Conservation (phyloP, 2,113 vertebrate species). For the Sinosuthora webbiana region DNA sequence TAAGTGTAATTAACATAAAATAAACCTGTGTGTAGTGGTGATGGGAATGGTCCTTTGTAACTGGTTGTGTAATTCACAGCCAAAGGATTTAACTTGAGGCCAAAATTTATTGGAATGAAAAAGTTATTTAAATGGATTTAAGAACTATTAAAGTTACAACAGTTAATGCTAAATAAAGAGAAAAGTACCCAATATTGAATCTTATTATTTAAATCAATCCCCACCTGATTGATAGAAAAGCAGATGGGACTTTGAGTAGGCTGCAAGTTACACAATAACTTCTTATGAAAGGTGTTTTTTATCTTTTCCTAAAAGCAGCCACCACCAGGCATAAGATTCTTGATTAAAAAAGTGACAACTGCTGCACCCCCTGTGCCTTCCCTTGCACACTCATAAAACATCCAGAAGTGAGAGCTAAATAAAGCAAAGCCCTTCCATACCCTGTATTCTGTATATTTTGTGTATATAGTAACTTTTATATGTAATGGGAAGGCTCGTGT, state of each 20-base stretch:
- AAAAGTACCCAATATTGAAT: background rate
- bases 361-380: background rate
- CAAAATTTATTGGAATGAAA: background rate
- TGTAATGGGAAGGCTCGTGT: background rate
- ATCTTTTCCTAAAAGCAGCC: background rate
- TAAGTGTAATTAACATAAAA: background rate
- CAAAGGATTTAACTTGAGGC: background rate
- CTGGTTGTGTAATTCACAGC: background rate
- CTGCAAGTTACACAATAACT: background rate
- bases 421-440: background rate
- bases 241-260: background rate
- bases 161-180: background rate
- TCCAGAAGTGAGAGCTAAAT: background rate
- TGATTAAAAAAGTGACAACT: background rate
- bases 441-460: background rate
- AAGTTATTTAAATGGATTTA: background rate
- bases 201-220: background rate
- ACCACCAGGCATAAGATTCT: background rate
- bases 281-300: background rate
- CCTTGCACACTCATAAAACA: background rate
- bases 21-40: background rate
- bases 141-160: background rate
- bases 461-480: background rate
- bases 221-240: background rate
- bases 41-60: background rate